Conservation (phyloP, 2,797 vertebrate species). For the Neolamprologus multifasciatus region DNA sequence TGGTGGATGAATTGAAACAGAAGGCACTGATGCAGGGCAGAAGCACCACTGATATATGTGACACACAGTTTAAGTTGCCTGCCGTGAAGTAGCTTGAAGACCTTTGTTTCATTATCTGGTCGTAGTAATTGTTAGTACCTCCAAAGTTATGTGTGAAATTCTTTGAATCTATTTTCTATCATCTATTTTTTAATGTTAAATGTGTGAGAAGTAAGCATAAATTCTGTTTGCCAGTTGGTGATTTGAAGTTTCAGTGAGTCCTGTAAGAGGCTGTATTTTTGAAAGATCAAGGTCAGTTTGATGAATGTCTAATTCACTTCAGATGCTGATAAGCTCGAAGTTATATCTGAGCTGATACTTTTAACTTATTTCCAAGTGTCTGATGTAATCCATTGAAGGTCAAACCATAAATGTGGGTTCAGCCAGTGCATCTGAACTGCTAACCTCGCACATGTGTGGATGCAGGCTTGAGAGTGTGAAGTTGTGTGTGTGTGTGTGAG, state of each 20-base stretch:
- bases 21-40: neutral
- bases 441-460: neutral
- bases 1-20: neutral
- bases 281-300: neutral
- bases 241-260: neutral
- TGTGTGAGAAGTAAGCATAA: neutral
- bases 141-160: neutral
- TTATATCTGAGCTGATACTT: neutral
- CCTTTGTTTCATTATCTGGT: neutral
- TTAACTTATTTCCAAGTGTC: neutral
- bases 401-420: neutral
- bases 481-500: neutral
- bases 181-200: neutral
- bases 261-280: neutral
- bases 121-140: neutral
- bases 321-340: neutral
- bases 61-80: neutral
- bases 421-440: neutral
- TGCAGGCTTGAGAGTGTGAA: neutral
- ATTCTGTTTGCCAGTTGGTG: neutral
- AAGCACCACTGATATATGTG: neutral
- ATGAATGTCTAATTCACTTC: neutral
- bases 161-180: neutral
- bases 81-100: neutral
- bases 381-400: neutral